Percentiles rank a stretch among this genome's conserved stretches.
Evolutionary conservation across 2,113 vertebrate species (phyloP).

Genomic region (Lepisosteus osseus): DNA sequence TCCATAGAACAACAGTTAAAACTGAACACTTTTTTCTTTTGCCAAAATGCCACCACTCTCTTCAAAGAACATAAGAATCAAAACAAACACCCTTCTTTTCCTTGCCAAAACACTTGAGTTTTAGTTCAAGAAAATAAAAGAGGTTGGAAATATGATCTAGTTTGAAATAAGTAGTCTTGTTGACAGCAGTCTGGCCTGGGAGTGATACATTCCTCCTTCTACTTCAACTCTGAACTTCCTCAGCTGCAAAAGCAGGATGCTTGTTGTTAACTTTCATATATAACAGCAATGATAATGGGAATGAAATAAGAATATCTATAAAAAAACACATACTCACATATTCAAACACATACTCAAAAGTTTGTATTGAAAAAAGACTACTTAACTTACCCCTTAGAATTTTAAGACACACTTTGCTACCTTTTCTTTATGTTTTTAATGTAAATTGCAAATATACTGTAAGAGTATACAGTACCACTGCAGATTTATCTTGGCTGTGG

Average conservation of each 20-base stretch:
- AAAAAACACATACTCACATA: too few relatives aligned
- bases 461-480: too few relatives aligned
- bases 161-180: constrained; percentile 31
- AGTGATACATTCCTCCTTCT: constrained; percentile 7
- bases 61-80: constrained; percentile 15
- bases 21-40: not conserved
- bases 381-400: too few relatives aligned
- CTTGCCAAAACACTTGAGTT: constrained; percentile 7
- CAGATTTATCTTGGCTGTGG: too few relatives aligned
- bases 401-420: too few relatives aligned
- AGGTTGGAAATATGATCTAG: constrained; percentile 21
- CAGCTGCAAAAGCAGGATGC: constrained; percentile 13
- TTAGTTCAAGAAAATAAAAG: constrained; percentile 15
- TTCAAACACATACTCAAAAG: too few relatives aligned
- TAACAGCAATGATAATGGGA: not conserved
- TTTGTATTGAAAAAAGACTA: too few relatives aligned
- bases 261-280: constrained; percentile 17
- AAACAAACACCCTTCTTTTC: constrained; percentile 16
- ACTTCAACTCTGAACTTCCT: constrained; percentile 14
- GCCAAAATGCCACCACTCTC: constrained; percentile 11
- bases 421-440: too few relatives aligned
- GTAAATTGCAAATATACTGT: too few relatives aligned
- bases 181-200: constrained; percentile 34
- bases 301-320: too few relatives aligned
- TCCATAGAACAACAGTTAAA: constrained; percentile 2